Conservation (phyloP, 2,888 invertebrate genomes). For the Deroplatys truncata region DNA sequence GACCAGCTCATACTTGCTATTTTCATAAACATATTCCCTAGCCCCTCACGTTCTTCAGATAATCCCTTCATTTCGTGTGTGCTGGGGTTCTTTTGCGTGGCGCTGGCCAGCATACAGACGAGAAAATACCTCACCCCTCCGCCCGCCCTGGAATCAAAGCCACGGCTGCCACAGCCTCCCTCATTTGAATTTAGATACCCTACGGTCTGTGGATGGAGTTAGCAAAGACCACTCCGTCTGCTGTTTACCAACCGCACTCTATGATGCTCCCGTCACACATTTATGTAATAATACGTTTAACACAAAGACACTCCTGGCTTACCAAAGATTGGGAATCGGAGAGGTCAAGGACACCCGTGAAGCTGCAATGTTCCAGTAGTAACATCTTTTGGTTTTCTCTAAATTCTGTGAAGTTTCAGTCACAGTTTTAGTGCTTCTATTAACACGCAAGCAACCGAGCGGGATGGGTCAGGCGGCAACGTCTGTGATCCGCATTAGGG, state of each 20-base stretch:
- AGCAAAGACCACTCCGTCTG: not conserved
- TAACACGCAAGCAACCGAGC: no score
- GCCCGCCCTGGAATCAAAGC: not conserved
- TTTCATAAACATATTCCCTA: not conserved
- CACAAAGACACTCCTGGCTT: not conserved
- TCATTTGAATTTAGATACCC: not conserved
- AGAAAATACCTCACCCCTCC: not conserved
- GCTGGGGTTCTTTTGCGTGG: not conserved
- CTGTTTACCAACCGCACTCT: not conserved
- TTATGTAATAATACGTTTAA: not conserved
- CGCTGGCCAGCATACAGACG: not conserved
- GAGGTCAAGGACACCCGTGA: not conserved
- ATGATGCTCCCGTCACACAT: not conserved
- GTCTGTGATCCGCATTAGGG: no score
- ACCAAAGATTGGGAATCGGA: not conserved
- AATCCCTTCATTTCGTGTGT: not conserved
- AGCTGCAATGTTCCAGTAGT: no score
- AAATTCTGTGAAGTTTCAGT: no score
- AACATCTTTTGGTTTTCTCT: no score
- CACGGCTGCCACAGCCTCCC: not conserved
- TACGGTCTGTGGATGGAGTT: not conserved
- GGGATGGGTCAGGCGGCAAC: no score
- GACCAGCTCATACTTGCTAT: not conserved
- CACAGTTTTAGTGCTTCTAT: no score
- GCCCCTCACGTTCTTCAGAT: not conserved